These are phyloP conservation scores for Orthonyx spaldingii DNA, from an alignment of 2,113 vertebrate species.

Conservation along the genomic window DNA sequence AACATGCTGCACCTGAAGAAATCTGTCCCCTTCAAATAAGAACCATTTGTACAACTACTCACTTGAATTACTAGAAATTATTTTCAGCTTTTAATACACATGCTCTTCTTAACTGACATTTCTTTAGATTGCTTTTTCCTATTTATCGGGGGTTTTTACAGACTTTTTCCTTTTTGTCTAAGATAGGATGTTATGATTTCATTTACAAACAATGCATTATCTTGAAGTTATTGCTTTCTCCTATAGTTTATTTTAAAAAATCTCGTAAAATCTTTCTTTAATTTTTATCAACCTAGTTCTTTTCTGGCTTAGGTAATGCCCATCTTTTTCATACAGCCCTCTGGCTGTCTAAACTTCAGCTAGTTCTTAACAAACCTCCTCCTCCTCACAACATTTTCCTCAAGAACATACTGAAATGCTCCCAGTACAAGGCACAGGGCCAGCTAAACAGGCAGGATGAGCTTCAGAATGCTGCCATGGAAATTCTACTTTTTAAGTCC, in stretches of 20 bases:
- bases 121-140: neutral
- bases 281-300: neutral
- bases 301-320: constrained; percentile 8
- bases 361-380: constrained; percentile 36
- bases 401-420: constrained; percentile 47
- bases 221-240: neutral
- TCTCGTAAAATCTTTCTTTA: neutral
- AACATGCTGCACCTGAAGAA: neutral
- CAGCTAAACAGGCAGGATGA: constrained; percentile 35
- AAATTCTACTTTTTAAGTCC: constrained; percentile 39
- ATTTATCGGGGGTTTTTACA: neutral
- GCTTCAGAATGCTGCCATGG: constrained; percentile 40
- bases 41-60: neutral
- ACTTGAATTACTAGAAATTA: neutral
- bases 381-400: constrained; percentile 36
- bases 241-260: neutral
- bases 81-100: neutral
- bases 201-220: neutral
- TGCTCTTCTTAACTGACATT: neutral
- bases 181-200: neutral
- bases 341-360: constrained; percentile 5
- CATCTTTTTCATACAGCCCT: neutral
- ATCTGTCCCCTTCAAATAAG: neutral
- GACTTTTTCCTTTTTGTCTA: neutral
- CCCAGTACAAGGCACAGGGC: constrained; percentile 32